Base-by-base conservation (phyloP, 1,140 invertebrate species). In the Mizuhopecten yessoensis region DNA sequence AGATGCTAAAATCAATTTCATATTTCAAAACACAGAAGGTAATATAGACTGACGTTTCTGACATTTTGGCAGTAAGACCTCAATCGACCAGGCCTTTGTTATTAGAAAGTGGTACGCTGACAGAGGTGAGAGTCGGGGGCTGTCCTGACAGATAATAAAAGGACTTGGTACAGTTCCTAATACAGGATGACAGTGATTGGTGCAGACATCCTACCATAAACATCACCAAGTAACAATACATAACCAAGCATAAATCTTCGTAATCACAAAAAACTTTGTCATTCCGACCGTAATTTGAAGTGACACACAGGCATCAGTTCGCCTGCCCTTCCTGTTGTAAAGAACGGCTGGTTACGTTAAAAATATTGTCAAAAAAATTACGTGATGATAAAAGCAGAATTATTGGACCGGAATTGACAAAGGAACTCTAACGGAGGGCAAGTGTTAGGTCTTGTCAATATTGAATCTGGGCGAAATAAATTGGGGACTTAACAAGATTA, bases 1-100 rank as follows among this genome's bases (percentile, higher is more conserved):
- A 75, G 57, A 75, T 75, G 57, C n/a, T 75, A 75, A 75, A 75
- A n/a, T 75, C 23, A 75, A 75, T 75, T 75, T 75, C 57, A 75
- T 75, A 75, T 75, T 75, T 75, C 57, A 75, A 75, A 75, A n/a
- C 0, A 75, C 5, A 75, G 23, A 17, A 75, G 57, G 29, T 29
- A 75, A 75, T 75, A 75, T 75, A 75, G 57, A 75, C 57, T 75
- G 57, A 75, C 57, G 29, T 75, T 75, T 75, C 57, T 75, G 57
- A 75, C n/a, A 0, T 75, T 23, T 29, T 17, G 9, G 9, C 42
- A 75, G 57, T n/a, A 75, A n/a, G 57, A 75, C 45, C 45, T 49
- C 45, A 49, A 49, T 75, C 57, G 57, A n/a, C 20, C 0, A 75
- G 23, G 57, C n/a, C 57, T 75, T 75, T 75, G 57, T 75, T n/a